These are phyloP conservation scores for Eospalax fontanierii DNA, from an alignment of 2,797 vertebrate species.

Conservation along the genomic window DNA sequence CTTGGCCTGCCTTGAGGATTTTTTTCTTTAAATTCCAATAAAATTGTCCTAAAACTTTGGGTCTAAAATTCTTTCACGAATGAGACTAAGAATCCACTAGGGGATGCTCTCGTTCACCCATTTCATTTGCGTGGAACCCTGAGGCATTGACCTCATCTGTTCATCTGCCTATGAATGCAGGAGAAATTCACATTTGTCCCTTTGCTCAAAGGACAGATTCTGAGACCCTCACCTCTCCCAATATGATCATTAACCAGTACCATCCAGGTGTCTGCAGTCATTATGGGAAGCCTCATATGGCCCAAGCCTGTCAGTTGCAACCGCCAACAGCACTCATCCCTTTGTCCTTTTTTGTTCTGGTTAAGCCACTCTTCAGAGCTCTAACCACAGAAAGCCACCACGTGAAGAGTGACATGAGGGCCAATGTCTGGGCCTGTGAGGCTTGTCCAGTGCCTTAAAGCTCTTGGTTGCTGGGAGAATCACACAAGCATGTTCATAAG, in stretches of 20 bases:
- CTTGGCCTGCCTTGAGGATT: too few relatives aligned
- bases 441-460: not conserved
- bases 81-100: too few relatives aligned
- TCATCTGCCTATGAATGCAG: not conserved
- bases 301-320: not conserved
- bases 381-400: not conserved
- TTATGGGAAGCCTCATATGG: too few relatives aligned
- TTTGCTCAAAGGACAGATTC: not conserved
- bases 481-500: not conserved
- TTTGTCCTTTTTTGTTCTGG: not conserved
- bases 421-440: not conserved
- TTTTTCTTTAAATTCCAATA: too few relatives aligned
- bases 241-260: too few relatives aligned
- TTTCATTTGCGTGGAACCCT: not conserved
- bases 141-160: not conserved
- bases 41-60: too few relatives aligned
- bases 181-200: accelerated
- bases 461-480: not conserved
- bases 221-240: accelerated
- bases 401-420: not conserved
- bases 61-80: too few relatives aligned
- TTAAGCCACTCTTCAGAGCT: not conserved
- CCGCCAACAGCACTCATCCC: too few relatives aligned
- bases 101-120: too few relatives aligned
- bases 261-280: too few relatives aligned